These are phyloP conservation scores for Smutsia gigantea DNA, from an alignment of 2,797 vertebrate genomes.

Conservation along the genomic window DNA sequence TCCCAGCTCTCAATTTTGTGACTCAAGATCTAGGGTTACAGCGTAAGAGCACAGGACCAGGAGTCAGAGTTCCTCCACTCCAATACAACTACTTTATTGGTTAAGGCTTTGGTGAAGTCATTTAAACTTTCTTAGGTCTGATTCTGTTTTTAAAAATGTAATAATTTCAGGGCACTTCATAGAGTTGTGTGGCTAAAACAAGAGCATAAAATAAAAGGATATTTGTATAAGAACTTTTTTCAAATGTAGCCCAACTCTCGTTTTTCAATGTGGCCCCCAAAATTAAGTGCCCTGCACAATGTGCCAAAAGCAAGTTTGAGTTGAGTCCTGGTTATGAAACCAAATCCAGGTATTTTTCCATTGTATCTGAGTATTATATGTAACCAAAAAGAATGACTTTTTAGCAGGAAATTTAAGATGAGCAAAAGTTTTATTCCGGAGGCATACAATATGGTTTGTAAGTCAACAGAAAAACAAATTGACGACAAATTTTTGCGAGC, in stretches of 20 bases:
- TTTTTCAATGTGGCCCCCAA: background rate
- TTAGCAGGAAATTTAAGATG: background rate
- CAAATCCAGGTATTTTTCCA: background rate
- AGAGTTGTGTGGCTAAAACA: conserved; percentile 24
- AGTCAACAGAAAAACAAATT: conserved; percentile 13
- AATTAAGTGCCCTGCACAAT: background rate
- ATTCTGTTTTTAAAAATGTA: background rate
- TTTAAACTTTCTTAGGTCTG: background rate
- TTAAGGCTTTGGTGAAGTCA: background rate
- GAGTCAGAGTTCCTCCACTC: background rate
- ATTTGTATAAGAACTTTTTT: background rate
- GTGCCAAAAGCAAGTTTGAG: background rate
- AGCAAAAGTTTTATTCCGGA: background rate
- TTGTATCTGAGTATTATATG: background rate
- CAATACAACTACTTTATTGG: background rate
- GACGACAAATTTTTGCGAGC: background rate
- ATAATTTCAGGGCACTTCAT: background rate
- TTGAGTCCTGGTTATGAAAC: background rate
- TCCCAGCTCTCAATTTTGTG: background rate
- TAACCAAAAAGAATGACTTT: background rate
- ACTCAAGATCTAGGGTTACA: background rate
- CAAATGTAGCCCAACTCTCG: background rate
- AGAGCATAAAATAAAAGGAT: background rate
- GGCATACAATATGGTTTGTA: background rate
- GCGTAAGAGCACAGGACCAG: background rate